These are phyloP conservation scores for Meriones psammophilus DNA, from an alignment of 2,797 vertebrate species.

Conservation along the genomic window DNA sequence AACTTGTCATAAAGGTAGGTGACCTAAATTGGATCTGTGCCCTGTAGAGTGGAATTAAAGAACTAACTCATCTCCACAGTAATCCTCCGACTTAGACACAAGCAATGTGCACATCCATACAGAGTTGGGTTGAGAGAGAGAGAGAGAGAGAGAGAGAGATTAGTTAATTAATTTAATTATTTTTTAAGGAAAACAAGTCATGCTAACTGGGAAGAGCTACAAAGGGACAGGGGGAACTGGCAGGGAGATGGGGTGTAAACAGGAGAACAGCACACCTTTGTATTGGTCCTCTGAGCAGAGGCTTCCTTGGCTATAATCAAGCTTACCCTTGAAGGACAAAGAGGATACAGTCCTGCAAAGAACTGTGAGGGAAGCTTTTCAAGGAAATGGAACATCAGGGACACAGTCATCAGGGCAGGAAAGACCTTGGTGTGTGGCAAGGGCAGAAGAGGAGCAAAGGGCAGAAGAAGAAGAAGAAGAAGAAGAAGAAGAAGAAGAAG, in stretches of 20 bases:
- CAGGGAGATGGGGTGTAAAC: background rate
- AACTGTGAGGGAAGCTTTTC: background rate
- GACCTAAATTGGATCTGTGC: background rate
- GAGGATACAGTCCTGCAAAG: background rate
- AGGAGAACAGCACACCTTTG: background rate
- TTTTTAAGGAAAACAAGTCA: background rate
- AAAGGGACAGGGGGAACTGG: no score
- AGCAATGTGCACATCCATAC: no score
- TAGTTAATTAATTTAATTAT: background rate
- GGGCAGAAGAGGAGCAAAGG: background rate
- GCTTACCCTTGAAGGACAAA: background rate
- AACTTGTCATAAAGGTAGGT: background rate
- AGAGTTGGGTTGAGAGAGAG: background rate
- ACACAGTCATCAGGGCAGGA: background rate
- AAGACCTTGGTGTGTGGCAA: background rate
- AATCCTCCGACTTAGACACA: background rate
- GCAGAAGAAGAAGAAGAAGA: background rate
- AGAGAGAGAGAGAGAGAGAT: background rate
- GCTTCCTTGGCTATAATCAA: background rate
- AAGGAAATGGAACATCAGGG: background rate
- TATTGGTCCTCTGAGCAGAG: no score
- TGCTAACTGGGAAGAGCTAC: background rate
- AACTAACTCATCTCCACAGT: background rate
- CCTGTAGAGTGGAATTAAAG: background rate
- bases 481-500: background rate